Evolutionary conservation across 2,888 invertebrate genomes (phyloP).

Genomic region (Pristionchus entomophagus): DNA sequence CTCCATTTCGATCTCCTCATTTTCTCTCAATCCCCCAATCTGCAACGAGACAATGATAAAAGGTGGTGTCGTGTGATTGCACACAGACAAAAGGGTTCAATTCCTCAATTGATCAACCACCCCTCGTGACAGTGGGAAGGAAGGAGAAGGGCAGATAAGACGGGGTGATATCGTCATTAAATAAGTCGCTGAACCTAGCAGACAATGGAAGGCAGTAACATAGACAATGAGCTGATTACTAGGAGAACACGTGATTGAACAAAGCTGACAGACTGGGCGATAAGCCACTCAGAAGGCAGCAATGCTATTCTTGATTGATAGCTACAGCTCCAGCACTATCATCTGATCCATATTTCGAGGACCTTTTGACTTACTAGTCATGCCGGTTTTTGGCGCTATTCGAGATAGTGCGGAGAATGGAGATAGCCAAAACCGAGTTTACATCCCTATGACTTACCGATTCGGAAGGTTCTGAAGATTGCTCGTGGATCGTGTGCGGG

Average conservation of each 20-base stretch:
- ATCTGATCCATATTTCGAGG: no score
- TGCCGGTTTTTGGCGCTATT: no score
- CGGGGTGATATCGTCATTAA: background rate
- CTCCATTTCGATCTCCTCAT: background rate
- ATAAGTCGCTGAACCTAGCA: background rate
- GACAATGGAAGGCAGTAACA: background rate
- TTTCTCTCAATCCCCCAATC: background rate
- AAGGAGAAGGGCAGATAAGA: slow-evolving; percentile 11
- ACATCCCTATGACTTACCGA: no score
- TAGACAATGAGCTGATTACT: background rate
- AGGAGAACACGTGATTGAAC: background rate
- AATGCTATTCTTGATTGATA: background rate
- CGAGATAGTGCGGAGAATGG: no score
- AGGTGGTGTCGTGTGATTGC: slow-evolving; percentile 24
- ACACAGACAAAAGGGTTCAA: slow-evolving; percentile 44
- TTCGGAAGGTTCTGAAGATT: slow-evolving; percentile 38
- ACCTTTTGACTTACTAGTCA: no score
- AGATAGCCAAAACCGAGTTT: no score
- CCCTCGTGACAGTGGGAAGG: slow-evolving; percentile 38
- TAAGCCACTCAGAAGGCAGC: background rate
- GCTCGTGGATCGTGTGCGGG: slow-evolving; percentile 4
- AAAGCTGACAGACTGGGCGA: background rate
- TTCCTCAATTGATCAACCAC: slow-evolving; percentile 16
- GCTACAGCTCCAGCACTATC: no score
- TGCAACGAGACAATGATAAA: slow-evolving; percentile 32